A percentile compares a stretch with the other conserved stretches of the same genome.
Conservation (phyloP, 2,797 vertebrate species). For the Sebastiscus albofasciatus region DNA sequence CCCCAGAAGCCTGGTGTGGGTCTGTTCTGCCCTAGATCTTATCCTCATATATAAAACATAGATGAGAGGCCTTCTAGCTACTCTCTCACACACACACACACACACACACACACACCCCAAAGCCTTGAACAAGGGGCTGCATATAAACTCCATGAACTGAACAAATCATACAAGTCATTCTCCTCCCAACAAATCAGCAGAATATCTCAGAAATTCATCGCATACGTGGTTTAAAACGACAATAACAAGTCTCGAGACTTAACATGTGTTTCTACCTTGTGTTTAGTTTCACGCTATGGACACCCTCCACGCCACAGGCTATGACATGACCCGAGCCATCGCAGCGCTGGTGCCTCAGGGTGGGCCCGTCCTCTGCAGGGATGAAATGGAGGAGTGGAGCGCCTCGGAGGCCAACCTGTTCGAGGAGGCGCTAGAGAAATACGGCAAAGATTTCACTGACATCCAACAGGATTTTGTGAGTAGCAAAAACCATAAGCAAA, state of each 20-base stretch:
- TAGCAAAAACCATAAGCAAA: slow-evolving; percentile 34
- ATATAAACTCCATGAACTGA: slow-evolving; percentile 8
- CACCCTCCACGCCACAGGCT: slow-evolving; percentile 92
- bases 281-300: slow-evolving; percentile 97
- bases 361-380: slow-evolving; percentile 94
- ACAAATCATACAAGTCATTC: not conserved
- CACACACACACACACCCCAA: not conserved
- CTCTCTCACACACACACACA: slow-evolving; percentile 7
- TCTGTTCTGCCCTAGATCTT: slow-evolving; percentile 66
- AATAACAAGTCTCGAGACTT: not conserved
- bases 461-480: slow-evolving; percentile 99
- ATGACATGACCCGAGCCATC: slow-evolving; percentile 95
- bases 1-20: slow-evolving; percentile 41
- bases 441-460: slow-evolving; percentile 97
- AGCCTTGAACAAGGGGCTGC: slow-evolving; percentile 16
- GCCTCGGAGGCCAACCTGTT: slow-evolving; percentile 97
- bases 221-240: not conserved
- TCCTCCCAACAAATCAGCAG: not conserved
- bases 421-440: slow-evolving; percentile 97
- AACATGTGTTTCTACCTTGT: not conserved
- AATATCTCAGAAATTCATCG: not conserved
- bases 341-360: slow-evolving; percentile 96
- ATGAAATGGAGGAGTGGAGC: slow-evolving; percentile 99
- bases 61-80: slow-evolving; percentile 57
- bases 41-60: slow-evolving; percentile 76